Evolutionary conservation across 2,888 invertebrate species (phyloP), one percentile per base, ranked within the genome.

Genomic region (Agrenia bidenticulata): DNA sequence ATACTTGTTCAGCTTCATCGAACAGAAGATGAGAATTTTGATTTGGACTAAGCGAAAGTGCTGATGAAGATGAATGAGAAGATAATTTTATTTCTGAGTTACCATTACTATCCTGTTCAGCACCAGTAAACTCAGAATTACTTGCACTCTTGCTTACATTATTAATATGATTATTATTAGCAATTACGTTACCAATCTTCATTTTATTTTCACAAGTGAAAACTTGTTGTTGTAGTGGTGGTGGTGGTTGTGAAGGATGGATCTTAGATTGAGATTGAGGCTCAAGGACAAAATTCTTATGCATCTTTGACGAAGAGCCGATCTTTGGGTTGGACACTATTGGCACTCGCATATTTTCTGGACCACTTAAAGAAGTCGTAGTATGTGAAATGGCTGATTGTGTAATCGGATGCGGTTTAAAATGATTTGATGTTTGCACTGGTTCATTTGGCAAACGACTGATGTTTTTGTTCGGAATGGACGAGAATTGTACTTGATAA

Each of bases 401-500:
- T 45, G 9, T 17, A 17, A 45, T 45, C 9, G 19, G 19, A 45
- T 45, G 45, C n/a, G 24, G 23, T 17, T 54, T 26, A 4, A 17
- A 11, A 23, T 54, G 11, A 15, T 19, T 27, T 37, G 60, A 42
- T 53, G 50, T 19, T 61, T 57, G 15, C 65, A 53, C 58, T 60
- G 62, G 66, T 62, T 69, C 66, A 63, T 64, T 69, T 69, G 55
- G 24, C 54, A 64, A 51, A 64, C 41, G 51, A 61, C 57, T 23
- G 23, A 24, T 26, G 58, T 58, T 42, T 42, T 45, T 42, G 49
- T 58, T 26, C 39, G 11, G 37, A 24, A 50, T 45, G 39, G 55
- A 32, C 11, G 32, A 32, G 32, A 11, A 32, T 32, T 32, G 32
- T 53, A 21, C 55, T 56, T 60, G 68, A 56, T 66, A 64, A 67